Base-by-base conservation (phyloP, 2,888 invertebrate genomes). In the Apodemia zela region DNA sequence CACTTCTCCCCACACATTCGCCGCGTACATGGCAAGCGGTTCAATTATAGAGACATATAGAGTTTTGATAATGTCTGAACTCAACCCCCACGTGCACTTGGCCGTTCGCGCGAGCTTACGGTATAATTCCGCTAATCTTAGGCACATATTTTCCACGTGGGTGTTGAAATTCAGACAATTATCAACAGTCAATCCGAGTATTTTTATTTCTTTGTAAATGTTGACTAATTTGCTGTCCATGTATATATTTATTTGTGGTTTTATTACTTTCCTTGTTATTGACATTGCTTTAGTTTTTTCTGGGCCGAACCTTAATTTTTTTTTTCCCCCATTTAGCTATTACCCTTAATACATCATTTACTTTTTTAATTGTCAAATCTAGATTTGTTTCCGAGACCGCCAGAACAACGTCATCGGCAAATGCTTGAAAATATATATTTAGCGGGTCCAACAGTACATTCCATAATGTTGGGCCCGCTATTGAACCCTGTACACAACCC, bases 21-120 rank as follows among this genome's bases (percentile, higher is more conserved):
- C 57, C 5, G 69, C 69, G n/a, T 71, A 71, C 57, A 68, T 5
- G 2, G 67, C 60, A 0, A 66, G 63, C 0, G 68, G 68, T 33
- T 69, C 71, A 1, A 68, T 59, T 5, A 64, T 66, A 15, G 67
- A 62, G 3, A 61, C 49, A 25, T 68, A 66, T 1, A 66, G 63
- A 1, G 65, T 68, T 42, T 65, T 63, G 0, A 60, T 64, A 7
- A 68, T 61, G 11, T 68, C 63, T 1, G 60, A 35, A 15, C 63
- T 65, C 3, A 69, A 51, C 4, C 67, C 66, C 66, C 66, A 66
- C 3, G 59, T 68, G 0, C 64, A 33, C 8, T 38, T 62, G 0
- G 63, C 63, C 13, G 62, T 29, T 3, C 63, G 29, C 1, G 63
- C 57, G 3, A 68, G 59, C 17, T 62, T 61, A 45, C 67, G 65